Percentiles rank a stretch among this genome's conserved stretches.
These are phyloP conservation scores for Malthinus flaveolus DNA, from an alignment of 2,888 invertebrate species.

Conservation along the genomic window DNA sequence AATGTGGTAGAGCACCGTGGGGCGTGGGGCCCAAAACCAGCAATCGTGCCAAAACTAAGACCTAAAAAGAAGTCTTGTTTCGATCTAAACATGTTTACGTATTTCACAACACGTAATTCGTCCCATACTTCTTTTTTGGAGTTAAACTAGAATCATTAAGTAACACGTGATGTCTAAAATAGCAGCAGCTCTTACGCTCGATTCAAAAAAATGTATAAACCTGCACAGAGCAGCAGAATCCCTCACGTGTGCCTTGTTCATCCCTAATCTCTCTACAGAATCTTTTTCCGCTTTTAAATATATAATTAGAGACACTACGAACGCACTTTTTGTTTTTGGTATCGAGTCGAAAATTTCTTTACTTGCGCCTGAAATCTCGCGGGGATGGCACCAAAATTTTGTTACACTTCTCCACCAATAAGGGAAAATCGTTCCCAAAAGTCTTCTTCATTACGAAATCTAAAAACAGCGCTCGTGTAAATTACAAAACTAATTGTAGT, in stretches of 20 bases:
- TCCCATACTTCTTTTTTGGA: constrained; percentile 52
- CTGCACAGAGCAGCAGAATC: constrained; percentile 91
- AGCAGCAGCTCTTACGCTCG: constrained; percentile 56
- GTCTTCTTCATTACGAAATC: constrained; percentile 69
- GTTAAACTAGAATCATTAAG: constrained; percentile 40
- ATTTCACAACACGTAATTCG: constrained; percentile 71
- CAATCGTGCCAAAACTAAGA: constrained; percentile 83
- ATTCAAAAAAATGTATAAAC: constrained; percentile 74
- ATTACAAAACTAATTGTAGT: constrained; percentile 60
- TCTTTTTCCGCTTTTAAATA: constrained; percentile 88
- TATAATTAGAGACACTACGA: constrained; percentile 78
- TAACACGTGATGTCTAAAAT: not conserved
- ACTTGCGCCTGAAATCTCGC: constrained; percentile 73
- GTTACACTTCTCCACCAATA: constrained; percentile 64
- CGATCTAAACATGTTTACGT: constrained; percentile 70
- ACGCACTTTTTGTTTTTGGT: constrained; percentile 61
- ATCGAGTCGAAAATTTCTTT: constrained; percentile 67
- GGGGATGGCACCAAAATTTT: constrained; percentile 71
- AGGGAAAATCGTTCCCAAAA: constrained; percentile 74
- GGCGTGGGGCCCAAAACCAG: constrained; percentile 82
- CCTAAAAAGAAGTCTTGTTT: constrained; percentile 75
- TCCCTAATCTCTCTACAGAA: constrained; percentile 73
- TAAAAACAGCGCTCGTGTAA: constrained; percentile 47
- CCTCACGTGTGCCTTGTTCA: constrained; percentile 80
- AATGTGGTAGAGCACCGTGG: constrained; percentile 90